Percentiles rank a stretch among this genome's conserved stretches.
Conservation (phyloP, 1,140 invertebrate genomes). For the Drosophila triauraria region DNA sequence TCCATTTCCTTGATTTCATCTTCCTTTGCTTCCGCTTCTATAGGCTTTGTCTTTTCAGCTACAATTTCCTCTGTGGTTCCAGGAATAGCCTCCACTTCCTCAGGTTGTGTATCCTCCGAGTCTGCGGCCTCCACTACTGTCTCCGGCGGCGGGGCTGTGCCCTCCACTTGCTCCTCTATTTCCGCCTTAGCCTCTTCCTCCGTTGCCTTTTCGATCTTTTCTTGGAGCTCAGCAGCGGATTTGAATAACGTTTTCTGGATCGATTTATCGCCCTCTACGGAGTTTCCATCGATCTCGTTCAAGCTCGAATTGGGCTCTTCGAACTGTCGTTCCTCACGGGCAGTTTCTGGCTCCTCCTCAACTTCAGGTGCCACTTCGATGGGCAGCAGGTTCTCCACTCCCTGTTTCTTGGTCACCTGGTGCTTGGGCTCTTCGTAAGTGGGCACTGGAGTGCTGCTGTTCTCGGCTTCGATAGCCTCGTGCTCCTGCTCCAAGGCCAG, state of each 20-base stretch:
- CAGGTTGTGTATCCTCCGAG: slow-evolving; percentile 5
- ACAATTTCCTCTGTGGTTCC: slow-evolving; percentile 20
- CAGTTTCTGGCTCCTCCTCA: slow-evolving; percentile 7
- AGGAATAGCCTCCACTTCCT: neutral
- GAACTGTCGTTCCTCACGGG: slow-evolving; percentile 9
- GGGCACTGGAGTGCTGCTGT: slow-evolving; percentile 28
- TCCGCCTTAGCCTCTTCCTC: slow-evolving; percentile 26
- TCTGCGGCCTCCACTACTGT: slow-evolving; percentile 28
- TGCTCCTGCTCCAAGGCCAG: slow-evolving; percentile 58
- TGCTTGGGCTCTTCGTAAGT: slow-evolving; percentile 58
- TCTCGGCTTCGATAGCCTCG: slow-evolving; percentile 14
- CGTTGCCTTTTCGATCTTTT: slow-evolving; percentile 5
- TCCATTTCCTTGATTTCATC: slow-evolving; percentile 2
- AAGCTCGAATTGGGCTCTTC: slow-evolving; percentile 2
- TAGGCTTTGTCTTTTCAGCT: slow-evolving; percentile 4
- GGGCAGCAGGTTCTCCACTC: slow-evolving; percentile 58
- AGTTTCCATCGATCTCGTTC: slow-evolving; percentile 56
- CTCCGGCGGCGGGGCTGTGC: slow-evolving; percentile 8
- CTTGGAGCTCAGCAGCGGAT: neutral
- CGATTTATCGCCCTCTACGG: slow-evolving; percentile 28
- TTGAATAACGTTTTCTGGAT: neutral
- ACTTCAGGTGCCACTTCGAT: slow-evolving; percentile 26
- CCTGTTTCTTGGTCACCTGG: slow-evolving; percentile 71
- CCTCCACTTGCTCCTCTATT: slow-evolving; percentile 12
- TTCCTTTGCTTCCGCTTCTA: neutral